A percentile compares a stretch with the other conserved stretches of the same genome.
These are phyloP conservation scores for Myotis vivesi DNA, from an alignment of 2,797 vertebrate genomes.

Conservation along the genomic window DNA sequence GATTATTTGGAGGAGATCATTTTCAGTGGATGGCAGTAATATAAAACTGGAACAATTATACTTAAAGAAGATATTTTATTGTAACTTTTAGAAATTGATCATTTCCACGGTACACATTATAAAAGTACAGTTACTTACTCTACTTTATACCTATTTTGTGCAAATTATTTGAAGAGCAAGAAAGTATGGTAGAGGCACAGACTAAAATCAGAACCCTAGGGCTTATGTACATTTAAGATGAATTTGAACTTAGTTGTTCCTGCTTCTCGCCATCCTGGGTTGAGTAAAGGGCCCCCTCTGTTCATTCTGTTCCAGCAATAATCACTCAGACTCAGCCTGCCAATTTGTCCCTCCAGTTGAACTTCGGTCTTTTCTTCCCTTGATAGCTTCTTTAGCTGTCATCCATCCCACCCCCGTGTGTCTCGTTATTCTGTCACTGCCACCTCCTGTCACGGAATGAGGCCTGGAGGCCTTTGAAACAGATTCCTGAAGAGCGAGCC, in stretches of 20 bases:
- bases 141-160: neutral
- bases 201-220: neutral
- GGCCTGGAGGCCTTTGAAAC: neutral
- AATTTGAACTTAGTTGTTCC: neutral
- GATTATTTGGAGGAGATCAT: neutral
- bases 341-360: neutral
- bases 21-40: neutral
- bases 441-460: neutral
- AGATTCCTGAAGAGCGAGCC: neutral
- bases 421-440: neutral
- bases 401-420: neutral
- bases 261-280: neutral
- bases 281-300: neutral
- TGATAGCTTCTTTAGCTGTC: neutral
- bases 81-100: neutral
- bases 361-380: neutral
- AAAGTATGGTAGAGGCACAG: neutral
- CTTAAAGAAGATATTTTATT: neutral
- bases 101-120: neutral
- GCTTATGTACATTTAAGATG: neutral
- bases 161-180: neutral
- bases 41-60: neutral
- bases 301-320: neutral
- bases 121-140: neutral
- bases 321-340: neutral